Conservation (phyloP, 1,140 invertebrate species). For the Anastrepha obliqua region DNA sequence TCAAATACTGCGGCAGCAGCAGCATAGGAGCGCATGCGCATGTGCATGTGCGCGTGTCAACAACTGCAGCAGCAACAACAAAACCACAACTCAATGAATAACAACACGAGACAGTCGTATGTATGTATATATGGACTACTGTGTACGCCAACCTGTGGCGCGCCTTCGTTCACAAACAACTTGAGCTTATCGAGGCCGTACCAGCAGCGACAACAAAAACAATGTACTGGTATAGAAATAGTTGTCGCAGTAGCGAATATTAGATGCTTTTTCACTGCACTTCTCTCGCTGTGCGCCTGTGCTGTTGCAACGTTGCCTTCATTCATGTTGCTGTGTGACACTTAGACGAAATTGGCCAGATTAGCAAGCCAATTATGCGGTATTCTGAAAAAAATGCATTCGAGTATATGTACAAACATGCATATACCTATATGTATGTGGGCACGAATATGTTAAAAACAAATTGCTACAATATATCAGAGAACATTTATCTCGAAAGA, state of each 20-base stretch:
- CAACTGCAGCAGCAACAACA: not conserved
- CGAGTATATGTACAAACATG: not conserved
- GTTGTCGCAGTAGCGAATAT: constrained; percentile 8
- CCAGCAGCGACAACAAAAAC: too few species aligned
- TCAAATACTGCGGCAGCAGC: not conserved
- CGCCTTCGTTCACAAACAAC: constrained; percentile 45
- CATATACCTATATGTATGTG: not conserved
- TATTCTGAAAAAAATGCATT: constrained; percentile 19
- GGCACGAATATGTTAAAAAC: too few species aligned
- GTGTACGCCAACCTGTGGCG: not conserved
- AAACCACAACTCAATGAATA: not conserved
- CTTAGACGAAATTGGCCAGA: constrained; percentile 26
- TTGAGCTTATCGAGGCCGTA: constrained; percentile 42
- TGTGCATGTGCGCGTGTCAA: not conserved
- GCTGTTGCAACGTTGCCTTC: constrained; percentile 42
- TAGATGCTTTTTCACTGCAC: constrained; percentile 6
- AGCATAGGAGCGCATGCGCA: not conserved
- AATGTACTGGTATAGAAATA: not conserved
- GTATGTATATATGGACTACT: not conserved
- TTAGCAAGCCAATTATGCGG: constrained; percentile 6
- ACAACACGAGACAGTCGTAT: not conserved
- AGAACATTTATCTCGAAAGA: too few species aligned
- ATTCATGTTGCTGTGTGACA: constrained; percentile 20
- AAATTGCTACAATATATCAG: too few species aligned
- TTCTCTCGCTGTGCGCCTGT: constrained; percentile 34